Evolutionary conservation across 2,113 vertebrate species (phyloP).

Genomic region (Casuarius casuarius): DNA sequence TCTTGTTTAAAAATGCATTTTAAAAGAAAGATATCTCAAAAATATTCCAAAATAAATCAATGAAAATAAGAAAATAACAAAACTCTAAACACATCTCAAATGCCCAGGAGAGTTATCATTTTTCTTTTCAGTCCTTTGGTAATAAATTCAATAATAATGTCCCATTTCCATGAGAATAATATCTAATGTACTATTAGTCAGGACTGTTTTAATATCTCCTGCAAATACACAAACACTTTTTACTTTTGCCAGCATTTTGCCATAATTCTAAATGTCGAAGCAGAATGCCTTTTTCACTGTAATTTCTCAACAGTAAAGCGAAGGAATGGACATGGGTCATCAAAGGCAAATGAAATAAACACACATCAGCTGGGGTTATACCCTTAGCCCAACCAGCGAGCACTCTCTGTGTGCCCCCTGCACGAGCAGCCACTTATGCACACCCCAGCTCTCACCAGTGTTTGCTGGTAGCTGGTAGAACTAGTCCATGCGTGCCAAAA

Average conservation of each 20-base stretch:
- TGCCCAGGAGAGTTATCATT: not conserved
- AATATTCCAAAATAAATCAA: not conserved
- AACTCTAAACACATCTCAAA: not conserved
- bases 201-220: not conserved
- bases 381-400: not conserved
- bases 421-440: not conserved
- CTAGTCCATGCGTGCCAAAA: not conserved
- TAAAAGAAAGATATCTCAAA: not conserved
- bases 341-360: not conserved
- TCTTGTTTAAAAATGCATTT: not conserved
- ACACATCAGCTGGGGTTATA: not conserved
- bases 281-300: not conserved
- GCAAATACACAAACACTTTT: not conserved
- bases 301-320: not conserved
- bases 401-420: not conserved
- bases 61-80: not conserved
- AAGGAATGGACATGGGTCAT: not conserved
- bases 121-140: not conserved
- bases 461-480: not conserved
- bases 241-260: not conserved
- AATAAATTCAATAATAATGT: not conserved
- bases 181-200: not conserved
- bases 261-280: not conserved
- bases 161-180: not conserved
- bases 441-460: not conserved